These are phyloP conservation scores for Flabesymbios commensalis DNA, from an alignment of 2,888 invertebrate species.

Conservation along the genomic window DNA sequence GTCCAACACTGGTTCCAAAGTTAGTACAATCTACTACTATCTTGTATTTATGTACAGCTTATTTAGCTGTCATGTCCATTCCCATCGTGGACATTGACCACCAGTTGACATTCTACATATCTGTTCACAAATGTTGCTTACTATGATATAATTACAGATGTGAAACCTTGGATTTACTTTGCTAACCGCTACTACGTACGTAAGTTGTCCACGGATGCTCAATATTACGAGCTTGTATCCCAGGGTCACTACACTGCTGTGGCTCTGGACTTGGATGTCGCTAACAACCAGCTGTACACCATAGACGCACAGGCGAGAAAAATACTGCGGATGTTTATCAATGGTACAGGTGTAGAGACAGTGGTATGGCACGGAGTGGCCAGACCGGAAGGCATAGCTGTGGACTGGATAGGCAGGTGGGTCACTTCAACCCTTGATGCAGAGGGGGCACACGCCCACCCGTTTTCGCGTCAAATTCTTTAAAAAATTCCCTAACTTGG, in stretches of 20 bases:
- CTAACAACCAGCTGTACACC: constrained; percentile 48
- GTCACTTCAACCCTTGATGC: too few species aligned
- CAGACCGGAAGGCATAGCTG: constrained; percentile 50
- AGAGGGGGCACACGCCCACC: too few species aligned
- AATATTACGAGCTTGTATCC: constrained; percentile 78
- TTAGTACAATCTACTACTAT: too few species aligned
- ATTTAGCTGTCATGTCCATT: too few species aligned
- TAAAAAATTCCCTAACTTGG: too few species aligned
- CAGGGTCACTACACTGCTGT: constrained; percentile 97
- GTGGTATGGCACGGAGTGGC: constrained; percentile 46
- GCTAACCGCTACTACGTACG: constrained; percentile 96
- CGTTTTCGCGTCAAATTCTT: too few species aligned
- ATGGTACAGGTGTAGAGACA: constrained; percentile 56
- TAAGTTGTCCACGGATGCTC: constrained; percentile 90
- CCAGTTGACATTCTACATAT: not conserved
- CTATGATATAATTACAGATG: constrained; percentile 18
- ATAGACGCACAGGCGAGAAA: constrained; percentile 46
- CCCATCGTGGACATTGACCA: not conserved
- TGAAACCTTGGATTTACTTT: constrained; percentile 60
- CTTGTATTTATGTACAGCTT: too few species aligned
- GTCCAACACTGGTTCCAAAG: too few species aligned
- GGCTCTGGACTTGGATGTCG: constrained; percentile 50
- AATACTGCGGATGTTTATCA: constrained; percentile 51
- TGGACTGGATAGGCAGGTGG: constrained; percentile 76
- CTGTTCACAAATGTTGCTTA: too few species aligned